phyloP scores from a whole-genome alignment of 2,888 invertebrate species.

The Pegoplata infirma region DNA sequence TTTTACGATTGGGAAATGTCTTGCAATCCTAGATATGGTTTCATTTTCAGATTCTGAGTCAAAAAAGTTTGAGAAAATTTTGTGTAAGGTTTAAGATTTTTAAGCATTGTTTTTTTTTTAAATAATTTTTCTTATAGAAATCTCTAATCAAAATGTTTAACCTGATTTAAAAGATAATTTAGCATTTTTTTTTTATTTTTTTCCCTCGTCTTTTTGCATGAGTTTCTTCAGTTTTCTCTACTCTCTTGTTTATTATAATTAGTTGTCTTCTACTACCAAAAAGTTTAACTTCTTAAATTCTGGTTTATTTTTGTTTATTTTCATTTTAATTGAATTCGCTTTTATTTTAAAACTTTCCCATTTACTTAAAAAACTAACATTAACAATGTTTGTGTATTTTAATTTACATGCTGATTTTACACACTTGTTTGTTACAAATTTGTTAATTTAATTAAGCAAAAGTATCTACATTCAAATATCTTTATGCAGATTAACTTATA shows the following conservation, averaged over 20 bases:
- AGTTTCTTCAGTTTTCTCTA: no score
- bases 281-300: background rate
- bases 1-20: no score
- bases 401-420: slow-evolving; percentile 24
- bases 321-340: slow-evolving; percentile 11
- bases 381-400: slow-evolving; percentile 10
- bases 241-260: background rate
- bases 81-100: no score
- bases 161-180: no score
- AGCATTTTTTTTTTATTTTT: background rate
- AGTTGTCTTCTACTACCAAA: background rate
- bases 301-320: background rate
- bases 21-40: no score
- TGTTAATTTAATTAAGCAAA: background rate
- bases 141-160: no score
- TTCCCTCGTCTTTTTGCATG: background rate
- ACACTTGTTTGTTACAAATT: background rate
- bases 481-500: slow-evolving; percentile 13
- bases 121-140: no score
- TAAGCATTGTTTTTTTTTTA: no score
- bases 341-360: slow-evolving; percentile 20
- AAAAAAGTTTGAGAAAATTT: no score
- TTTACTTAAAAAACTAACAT: background rate
- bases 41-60: no score
- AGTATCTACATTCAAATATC: background rate